Evolutionary conservation across 2,888 invertebrate genomes (phyloP).

Genomic region (Drosophila nigricruria): DNA sequence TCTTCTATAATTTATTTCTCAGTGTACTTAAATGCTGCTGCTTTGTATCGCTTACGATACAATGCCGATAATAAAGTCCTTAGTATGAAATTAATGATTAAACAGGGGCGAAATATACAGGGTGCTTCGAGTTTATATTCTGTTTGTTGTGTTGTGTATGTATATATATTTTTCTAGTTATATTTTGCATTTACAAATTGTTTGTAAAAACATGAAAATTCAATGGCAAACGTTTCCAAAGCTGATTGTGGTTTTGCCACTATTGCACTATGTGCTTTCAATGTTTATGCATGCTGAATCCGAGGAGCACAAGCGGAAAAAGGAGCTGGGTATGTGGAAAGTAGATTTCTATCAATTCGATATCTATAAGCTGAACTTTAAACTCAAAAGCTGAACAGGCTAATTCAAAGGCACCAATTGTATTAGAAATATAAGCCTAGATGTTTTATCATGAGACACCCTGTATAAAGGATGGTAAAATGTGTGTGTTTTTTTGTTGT

Average conservation of each 20-base stretch:
- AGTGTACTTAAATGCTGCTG: conserved; percentile 52
- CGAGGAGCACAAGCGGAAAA: conserved; percentile 35
- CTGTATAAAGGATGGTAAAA: conserved; percentile 47
- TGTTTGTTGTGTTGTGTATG: neutral
- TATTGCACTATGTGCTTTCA: conserved; percentile 48
- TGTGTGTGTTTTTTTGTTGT: conserved; percentile 6
- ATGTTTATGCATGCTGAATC: conserved; percentile 39
- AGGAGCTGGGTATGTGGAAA: conserved; percentile 35
- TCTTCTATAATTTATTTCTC: conserved; percentile 11
- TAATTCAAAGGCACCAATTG: neutral
- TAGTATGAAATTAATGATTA: conserved; percentile 56
- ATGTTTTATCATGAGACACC: conserved; percentile 28
- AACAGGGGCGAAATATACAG: conserved; percentile 56
- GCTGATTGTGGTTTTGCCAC: conserved; percentile 56
- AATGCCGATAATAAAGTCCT: conserved; percentile 68
- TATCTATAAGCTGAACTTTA: neutral
- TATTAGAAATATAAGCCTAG: neutral
- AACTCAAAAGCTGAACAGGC: conserved; percentile 14
- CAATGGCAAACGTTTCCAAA: conserved; percentile 60
- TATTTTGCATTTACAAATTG: neutral
- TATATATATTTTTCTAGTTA: too few relatives aligned
- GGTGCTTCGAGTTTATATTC: conserved; percentile 43
- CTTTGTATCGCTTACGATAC: conserved; percentile 38
- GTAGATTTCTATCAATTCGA: too few relatives aligned
- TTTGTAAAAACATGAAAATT: conserved; percentile 39